A percentile compares a stretch with the other conserved stretches of the same genome.
Conservation (phyloP, 2,113 vertebrate species). For the Cryptoleucopteryx plumbea region DNA sequence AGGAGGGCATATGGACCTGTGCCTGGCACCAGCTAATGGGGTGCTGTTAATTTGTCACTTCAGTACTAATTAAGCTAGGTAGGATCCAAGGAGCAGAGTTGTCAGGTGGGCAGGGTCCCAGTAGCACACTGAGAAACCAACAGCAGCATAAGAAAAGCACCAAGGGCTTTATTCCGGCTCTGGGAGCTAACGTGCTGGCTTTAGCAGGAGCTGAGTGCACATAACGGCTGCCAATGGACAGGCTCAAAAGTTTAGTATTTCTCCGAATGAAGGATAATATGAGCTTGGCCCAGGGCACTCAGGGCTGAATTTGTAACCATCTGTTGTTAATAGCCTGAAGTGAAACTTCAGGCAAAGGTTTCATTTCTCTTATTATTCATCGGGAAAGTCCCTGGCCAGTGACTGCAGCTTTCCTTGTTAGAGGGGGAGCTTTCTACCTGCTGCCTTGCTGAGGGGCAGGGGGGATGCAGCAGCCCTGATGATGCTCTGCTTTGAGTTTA, state of each 20-base stretch:
- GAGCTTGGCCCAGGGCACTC: background rate
- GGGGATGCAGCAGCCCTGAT: background rate
- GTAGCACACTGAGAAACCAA: background rate
- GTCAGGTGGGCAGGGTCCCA: background rate
- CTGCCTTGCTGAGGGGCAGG: fast-evolving
- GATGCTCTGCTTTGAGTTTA: background rate
- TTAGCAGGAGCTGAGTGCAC: background rate
- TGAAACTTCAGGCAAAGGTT: background rate
- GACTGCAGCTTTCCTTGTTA: background rate
- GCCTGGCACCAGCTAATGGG: background rate
- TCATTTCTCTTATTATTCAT: background rate
- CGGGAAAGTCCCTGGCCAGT: background rate
- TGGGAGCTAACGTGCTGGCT: background rate
- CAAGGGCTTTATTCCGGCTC: background rate
- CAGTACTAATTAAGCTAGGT: background rate
- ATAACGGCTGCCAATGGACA: background rate
- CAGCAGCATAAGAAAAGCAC: background rate
- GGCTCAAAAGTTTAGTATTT: background rate
- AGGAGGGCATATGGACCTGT: fast-evolving
- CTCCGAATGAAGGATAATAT: background rate
- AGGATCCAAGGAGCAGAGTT: background rate
- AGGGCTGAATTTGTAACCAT: background rate
- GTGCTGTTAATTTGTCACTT: background rate
- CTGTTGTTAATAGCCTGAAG: slow-evolving; percentile 3
- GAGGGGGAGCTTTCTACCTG: background rate